Base-by-base conservation (phyloP, 2,113 vertebrate species). In the Myxocyprinus asiaticus region DNA sequence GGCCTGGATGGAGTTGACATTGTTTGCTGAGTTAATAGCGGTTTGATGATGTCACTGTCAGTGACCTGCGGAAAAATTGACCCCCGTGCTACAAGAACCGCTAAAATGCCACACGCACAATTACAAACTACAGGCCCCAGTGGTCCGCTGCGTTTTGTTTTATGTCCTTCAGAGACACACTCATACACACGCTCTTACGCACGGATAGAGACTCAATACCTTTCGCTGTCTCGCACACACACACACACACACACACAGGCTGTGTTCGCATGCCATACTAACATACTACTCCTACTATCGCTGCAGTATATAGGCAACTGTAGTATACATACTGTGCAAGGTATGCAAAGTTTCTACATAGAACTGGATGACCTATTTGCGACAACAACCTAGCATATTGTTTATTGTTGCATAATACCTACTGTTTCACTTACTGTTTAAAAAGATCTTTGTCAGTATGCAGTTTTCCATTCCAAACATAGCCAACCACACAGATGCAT, bases 11-110 rank as follows among this genome's bases (percentile, higher is more conserved):
- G 83, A 77, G 85, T 87, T 56, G 7, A 78, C 82, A 86, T 91
- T 91, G 90, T 93, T 92, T 92, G 87, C 87, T 82, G 88, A 91
- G 89, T 88, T 92, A 93, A 92, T 90, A 88, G 91, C 88, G 83
- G 89, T 91, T 90, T 93, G 91, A 93, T 93, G 90, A 93, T 92
- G 91, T 93, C 90, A 92, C 89, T 93, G 88, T 91, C 92, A 92
- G 88, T 94, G 93, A 94, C 93, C 93, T 93, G 92, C 79, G 88
- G 87, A 89, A 85, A 82, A 87, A 92, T 90, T 92, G 90, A 93
- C 92, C 90, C 86, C 86, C 81, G 87, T 90, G 86, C 87, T 88
- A 85, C 80, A 86, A 85, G 87, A 87, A 86, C 88, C 84, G 86
- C 87, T 87, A 91, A 94, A 93, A 94, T 94, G 92, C 89, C 92